Evolutionary conservation across 2,797 vertebrate genomes (phyloP), one percentile per base, ranked within the genome.

Genomic region (Pelobates cultripes): DNA sequence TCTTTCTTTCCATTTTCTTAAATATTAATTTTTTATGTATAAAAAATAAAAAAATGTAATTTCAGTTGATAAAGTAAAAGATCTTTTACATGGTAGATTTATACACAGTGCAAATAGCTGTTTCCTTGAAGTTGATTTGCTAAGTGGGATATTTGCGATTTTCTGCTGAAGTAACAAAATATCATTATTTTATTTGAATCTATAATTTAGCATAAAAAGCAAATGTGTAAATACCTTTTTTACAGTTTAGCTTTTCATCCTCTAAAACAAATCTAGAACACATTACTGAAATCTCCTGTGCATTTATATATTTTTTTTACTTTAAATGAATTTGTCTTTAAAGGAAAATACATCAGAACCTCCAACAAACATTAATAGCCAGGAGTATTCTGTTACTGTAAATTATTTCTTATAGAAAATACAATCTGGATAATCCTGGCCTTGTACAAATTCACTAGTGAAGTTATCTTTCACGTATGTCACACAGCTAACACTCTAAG

Each of bases 1-100:
- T 51, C 10, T 51, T 70, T 70, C 4, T 70, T 44, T 44, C 68
- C 8, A 57, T 14, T 40, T 70, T 51, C 10, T 51, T 6, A 51
- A 51, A 51, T 10, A 51, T 51, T 10, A 2, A 57, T 12, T 12
- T 57, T 51, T 70, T 14, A 70, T 70, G 68, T 70, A 2, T 14
- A 40, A 57, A 40, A 12, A 7, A 57, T 14, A 57, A 51, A 57
- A 12, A 70, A 70, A 70, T 70, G 44, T 15, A 45, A 44, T 70
- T 70, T 70, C 41, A 15, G 68, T 43, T 57, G 61, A 80, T 80
- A 80, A 60, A 68, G 72, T 67, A 80, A 80, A 66, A 68, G 14
- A 73, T 73, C 45, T 80, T 68, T 73, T 73, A 47, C 53, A 69
- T 66, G 43, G 15, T 81, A 81, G 43, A 81, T 80, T 80, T 75